Base-by-base conservation (phyloP, 2,888 invertebrate genomes). In the Notocelia uddmanniana region DNA sequence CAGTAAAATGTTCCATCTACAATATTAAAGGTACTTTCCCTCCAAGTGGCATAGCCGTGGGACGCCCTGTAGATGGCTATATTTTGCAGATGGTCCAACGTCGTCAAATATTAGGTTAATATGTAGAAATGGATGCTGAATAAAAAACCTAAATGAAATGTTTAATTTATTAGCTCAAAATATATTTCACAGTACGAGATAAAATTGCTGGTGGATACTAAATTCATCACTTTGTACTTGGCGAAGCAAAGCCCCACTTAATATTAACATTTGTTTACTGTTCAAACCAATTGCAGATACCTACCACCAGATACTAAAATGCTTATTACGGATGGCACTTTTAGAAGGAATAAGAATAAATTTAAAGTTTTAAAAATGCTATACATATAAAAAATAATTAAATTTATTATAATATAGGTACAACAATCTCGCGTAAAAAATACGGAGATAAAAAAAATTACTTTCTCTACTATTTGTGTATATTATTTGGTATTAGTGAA, bases 81-180 rank as follows among this genome's bases (percentile, higher is more conserved):
- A n/a, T n/a, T n/a, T n/a, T n/a, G n/a, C n/a, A n/a, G n/a, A n/a
- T n/a, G n/a, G n/a, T n/a, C n/a, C n/a, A n/a, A n/a, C n/a, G n/a
- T n/a, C n/a, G n/a, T n/a, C n/a, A n/a, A n/a, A n/a, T n/a, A n/a
- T n/a, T n/a, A n/a, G n/a, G n/a, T 50, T 6, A 26, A 26, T 26
- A 26, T 26, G 2, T 26, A 26, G 5, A 15, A 26, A 26, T 26
- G 11, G 48, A 48, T 11, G 5, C 23, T 2, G 45, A 67, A 54
- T 69, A 68, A 74, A 67, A 75, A 41, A 71, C 59, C 57, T 6
- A 11, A 18, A 69, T 69, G 11, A 58, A 75, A 74, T 76, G 69
- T 79, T 60, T 15, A 66, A 68, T 84, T 83, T 88, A 86, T 84
- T 84, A 89, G 90, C 89, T 89, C 85, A 90, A 91, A 90, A 91